Conservation (phyloP, 2,113 vertebrate species). For the Rhabdomys dilectus region DNA sequence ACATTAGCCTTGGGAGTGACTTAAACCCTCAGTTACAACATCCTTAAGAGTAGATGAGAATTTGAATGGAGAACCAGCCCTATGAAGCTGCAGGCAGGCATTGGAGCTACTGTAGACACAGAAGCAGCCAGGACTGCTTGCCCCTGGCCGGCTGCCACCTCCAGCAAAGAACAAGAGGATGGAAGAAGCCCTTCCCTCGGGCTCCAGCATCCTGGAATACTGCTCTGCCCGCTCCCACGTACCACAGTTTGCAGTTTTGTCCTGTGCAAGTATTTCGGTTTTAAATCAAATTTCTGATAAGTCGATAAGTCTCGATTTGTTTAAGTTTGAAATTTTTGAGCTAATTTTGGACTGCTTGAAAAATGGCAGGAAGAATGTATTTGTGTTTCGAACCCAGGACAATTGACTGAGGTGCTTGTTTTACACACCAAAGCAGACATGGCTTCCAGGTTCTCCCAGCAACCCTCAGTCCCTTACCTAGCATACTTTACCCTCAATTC, state of each 20-base stretch:
- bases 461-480: too few relatives aligned
- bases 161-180: background rate
- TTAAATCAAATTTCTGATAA: background rate
- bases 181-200: too few relatives aligned
- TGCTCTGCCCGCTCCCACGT: fast-evolving
- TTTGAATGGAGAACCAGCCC: background rate
- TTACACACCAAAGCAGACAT: too few relatives aligned
- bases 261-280: background rate
- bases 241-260: too few relatives aligned
- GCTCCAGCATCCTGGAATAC: background rate
- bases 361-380: background rate
- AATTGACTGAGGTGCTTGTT: too few relatives aligned
- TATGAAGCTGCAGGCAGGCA: background rate
- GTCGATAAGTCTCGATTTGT: background rate
- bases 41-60: background rate
- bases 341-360: background rate
- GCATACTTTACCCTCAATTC: too few relatives aligned
- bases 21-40: background rate
- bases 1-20: background rate
- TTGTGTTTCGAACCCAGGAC: too few relatives aligned
- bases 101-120: background rate
- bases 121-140: background rate
- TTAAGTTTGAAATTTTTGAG: background rate
- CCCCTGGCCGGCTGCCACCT: background rate
- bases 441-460: too few relatives aligned